Percentiles rank a stretch among this genome's conserved stretches.
These are phyloP conservation scores for Caranx ignobilis DNA, from an alignment of 2,113 vertebrate genomes.

Conservation along the genomic window DNA sequence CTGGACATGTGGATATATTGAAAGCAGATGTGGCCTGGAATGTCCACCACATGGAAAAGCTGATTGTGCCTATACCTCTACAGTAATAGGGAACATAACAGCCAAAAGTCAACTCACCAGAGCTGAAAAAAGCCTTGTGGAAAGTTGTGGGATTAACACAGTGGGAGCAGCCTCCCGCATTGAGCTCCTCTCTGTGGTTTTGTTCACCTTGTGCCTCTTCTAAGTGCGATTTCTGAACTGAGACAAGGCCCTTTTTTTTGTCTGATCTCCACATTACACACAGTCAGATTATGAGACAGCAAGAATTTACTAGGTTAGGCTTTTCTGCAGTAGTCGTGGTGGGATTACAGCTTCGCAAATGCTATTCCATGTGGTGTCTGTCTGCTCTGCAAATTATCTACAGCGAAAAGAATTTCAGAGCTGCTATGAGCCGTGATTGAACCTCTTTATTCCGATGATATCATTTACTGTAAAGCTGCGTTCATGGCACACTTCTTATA, in stretches of 20 bases:
- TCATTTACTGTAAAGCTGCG: constrained; percentile 51
- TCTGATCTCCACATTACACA: constrained; percentile 11
- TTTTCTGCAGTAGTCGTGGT: constrained; percentile 28
- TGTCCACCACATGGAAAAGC: constrained; percentile 81
- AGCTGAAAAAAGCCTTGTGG: constrained; percentile 57
- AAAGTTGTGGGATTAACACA: constrained; percentile 64
- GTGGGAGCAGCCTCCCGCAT: constrained; percentile 35
- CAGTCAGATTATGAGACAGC: constrained; percentile 43
- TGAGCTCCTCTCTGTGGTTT: constrained; percentile 34
- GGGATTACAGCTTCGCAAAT: constrained; percentile 38
- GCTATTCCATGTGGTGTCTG: constrained; percentile 65
- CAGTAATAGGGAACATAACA: constrained; percentile 68
- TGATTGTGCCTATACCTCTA: constrained; percentile 72
- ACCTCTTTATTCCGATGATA: constrained; percentile 47
- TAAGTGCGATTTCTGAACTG: constrained; percentile 9
- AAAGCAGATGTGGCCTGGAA: constrained; percentile 82
- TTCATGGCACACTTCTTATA: constrained; percentile 46
- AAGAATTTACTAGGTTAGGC: constrained; percentile 23
- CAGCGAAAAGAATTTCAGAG: constrained; percentile 53
- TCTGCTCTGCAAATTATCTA: constrained; percentile 61
- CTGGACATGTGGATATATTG: constrained; percentile 69
- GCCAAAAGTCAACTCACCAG: constrained; percentile 63
- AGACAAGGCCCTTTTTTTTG: constrained; percentile 9
- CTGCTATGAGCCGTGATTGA: constrained; percentile 21
- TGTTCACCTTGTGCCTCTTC: constrained; percentile 18